Base-by-base conservation (phyloP, 1,140 invertebrate genomes). In the Nasonia giraulti region DNA sequence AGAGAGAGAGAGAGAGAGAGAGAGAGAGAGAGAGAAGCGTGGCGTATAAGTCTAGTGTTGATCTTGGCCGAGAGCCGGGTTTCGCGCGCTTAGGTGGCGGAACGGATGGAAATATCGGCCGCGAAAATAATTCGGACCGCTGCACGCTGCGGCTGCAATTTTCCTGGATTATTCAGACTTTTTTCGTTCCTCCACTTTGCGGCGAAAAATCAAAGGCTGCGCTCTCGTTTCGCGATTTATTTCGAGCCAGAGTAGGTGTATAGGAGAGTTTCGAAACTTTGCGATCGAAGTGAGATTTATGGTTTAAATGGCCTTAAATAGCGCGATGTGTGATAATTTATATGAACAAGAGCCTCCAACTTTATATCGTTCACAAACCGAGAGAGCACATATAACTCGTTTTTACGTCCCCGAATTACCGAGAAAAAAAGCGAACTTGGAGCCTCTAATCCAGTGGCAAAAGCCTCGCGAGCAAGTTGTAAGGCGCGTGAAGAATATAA, bases 101-200 rank as follows among this genome's bases (percentile, higher is more conserved):
- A 86, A 89, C 86, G 89, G 89, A 91, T 91, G 89, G 89, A 90
- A 91, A 91, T 91, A 91, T 91, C 89, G 90, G 88, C 87, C 86
- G 89, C 90, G 89, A 90, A 91, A 91, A 91, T 91, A 91, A 90
- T 89, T 90, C 85, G 88, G 90, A 77, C 74, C 85, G 85, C 86
- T 88, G 84, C 88, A 89, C 3, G 33, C 69, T 23, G 68, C 69
- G 10, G 76, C 55, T 62, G 55, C 76, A 78, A 78, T 78, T 78
- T 78, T 62, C 27, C 69, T 73, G 27, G 27, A 31, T 37, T 31
- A 33, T 37, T 37, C 27, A 11, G n/a, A 2, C 11, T 31, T 37
- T 33, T 73, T 33, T 11, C 27, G 10, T 11, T 31, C 1, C 69
- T 73, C 17, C 5, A n/a, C 23, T 33, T 73, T 33, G 6, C 33